Evolutionary conservation across 2,797 vertebrate genomes (phyloP).

Genomic region (Fistularia tabacaria): DNA sequence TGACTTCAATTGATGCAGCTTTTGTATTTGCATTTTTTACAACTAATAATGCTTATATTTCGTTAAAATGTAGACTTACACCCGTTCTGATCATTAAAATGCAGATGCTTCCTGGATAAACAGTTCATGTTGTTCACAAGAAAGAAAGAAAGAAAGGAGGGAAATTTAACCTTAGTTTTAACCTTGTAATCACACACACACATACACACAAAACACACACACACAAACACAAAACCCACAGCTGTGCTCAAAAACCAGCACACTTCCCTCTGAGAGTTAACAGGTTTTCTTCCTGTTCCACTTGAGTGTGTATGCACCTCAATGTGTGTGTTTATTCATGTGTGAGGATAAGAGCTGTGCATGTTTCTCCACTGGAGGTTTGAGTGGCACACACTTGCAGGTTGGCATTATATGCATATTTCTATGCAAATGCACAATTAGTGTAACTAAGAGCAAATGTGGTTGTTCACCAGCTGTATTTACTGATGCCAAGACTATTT

Average conservation of each 20-base stretch:
- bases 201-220: too few relatives aligned
- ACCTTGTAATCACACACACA: too few relatives aligned
- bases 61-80: too few relatives aligned
- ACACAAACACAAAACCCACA: neutral
- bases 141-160: too few relatives aligned
- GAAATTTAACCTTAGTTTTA: too few relatives aligned
- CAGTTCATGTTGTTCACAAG: too few relatives aligned
- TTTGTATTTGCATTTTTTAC: too few relatives aligned
- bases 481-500: slow-evolving; percentile 1
- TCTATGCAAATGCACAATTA: slow-evolving; percentile 25
- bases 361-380: slow-evolving; percentile 24
- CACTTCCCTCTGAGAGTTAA: slow-evolving; percentile 42
- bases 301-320: slow-evolving; percentile 6
- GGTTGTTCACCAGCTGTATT: slow-evolving; percentile 25
- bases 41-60: too few relatives aligned
- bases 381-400: slow-evolving; percentile 32
- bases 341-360: slow-evolving; percentile 3
- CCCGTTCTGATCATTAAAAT: too few relatives aligned
- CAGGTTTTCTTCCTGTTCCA: slow-evolving; percentile 46
- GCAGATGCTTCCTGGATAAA: too few relatives aligned
- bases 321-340: neutral
- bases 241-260: slow-evolving; percentile 36
- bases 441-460: slow-evolving; percentile 24
- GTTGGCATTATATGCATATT: slow-evolving; percentile 29
- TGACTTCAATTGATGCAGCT: too few relatives aligned